Percentiles rank a stretch among this genome's conserved stretches.
phyloP scores from a whole-genome alignment of 2,797 vertebrate genomes.

The Anolis apletophallus region DNA sequence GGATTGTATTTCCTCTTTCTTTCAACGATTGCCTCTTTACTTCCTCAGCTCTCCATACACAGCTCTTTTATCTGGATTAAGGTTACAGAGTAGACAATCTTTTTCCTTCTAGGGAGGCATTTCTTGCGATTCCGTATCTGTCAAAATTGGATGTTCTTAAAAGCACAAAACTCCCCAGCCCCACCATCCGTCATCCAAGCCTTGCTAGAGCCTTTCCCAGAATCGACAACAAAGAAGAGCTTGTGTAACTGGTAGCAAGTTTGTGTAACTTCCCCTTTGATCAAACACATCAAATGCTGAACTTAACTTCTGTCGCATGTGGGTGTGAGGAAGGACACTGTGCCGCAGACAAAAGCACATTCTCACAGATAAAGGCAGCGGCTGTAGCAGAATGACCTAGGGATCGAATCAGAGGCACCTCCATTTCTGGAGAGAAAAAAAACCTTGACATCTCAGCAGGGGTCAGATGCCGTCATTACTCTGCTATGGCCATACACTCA shows the following conservation, averaged over 20 bases:
- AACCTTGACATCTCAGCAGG: neutral
- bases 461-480: conserved; percentile 1
- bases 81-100: conserved; percentile 18
- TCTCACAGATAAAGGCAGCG: conserved; percentile 20
- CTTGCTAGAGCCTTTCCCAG: conserved; percentile 6
- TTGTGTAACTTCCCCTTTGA: conserved; percentile 21
- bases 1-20: conserved; percentile 11
- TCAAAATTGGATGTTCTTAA: neutral
- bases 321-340: neutral
- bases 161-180: neutral
- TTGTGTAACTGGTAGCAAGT: conserved; percentile 8
- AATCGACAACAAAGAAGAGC: conserved; percentile 28
- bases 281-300: conserved; percentile 22
- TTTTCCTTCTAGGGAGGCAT: neutral
- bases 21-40: conserved; percentile 8
- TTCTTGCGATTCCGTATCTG: neutral
- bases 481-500: neutral
- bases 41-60: neutral
- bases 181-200: neutral
- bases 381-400: neutral
- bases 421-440: neutral
- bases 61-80: neutral
- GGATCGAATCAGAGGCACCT: neutral
- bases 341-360: neutral
- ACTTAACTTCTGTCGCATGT: conserved; percentile 20